Conservation (phyloP, 2,888 invertebrate genomes). For the Linnaemya vulpina region DNA sequence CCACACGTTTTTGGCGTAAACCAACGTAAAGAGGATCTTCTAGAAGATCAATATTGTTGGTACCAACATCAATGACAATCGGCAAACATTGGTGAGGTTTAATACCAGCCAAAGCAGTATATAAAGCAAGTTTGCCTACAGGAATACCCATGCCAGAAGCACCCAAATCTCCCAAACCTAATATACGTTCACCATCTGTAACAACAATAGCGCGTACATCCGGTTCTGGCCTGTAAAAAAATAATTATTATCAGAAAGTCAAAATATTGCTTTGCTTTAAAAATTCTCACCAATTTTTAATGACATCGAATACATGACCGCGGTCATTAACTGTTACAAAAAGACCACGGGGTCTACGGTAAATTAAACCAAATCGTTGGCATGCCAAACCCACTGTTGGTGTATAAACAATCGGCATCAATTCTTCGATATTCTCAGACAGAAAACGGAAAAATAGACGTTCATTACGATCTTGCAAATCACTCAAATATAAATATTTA, state of each 20-base stretch:
- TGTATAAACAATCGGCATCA: constrained; percentile 99
- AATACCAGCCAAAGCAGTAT: constrained; percentile 98
- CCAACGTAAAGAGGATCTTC: constrained; percentile 98
- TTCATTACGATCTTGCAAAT: constrained; percentile 98
- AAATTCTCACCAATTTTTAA: constrained; percentile 80
- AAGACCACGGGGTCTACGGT: constrained; percentile 95
- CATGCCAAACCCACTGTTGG: constrained; percentile 99
- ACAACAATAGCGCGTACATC: constrained; percentile 94
- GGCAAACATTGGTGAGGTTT: constrained; percentile 97
- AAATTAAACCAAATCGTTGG: constrained; percentile 97
- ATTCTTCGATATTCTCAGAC: constrained; percentile 94
- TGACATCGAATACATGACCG: constrained; percentile 94
- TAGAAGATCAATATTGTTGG: constrained; percentile 93
- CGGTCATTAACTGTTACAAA: constrained; percentile 98
- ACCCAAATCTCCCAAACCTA: constrained; percentile 98
- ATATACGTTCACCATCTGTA: constrained; percentile 98
- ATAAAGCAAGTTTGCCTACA: constrained; percentile 97
- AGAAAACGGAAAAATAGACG: constrained; percentile 96
- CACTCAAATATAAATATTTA: constrained; percentile 97
- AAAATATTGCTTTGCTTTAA: neutral
- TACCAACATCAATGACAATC: constrained; percentile 96
- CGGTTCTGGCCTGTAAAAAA: constrained; percentile 87
- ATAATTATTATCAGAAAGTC: neutral
- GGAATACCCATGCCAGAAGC: constrained; percentile 99
- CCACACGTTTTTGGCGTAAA: constrained; percentile 91